A percentile compares a stretch with the other conserved stretches of the same genome.
phyloP scores from a whole-genome alignment of 2,113 vertebrate species.

The Thalassarche chlororhynchos region DNA sequence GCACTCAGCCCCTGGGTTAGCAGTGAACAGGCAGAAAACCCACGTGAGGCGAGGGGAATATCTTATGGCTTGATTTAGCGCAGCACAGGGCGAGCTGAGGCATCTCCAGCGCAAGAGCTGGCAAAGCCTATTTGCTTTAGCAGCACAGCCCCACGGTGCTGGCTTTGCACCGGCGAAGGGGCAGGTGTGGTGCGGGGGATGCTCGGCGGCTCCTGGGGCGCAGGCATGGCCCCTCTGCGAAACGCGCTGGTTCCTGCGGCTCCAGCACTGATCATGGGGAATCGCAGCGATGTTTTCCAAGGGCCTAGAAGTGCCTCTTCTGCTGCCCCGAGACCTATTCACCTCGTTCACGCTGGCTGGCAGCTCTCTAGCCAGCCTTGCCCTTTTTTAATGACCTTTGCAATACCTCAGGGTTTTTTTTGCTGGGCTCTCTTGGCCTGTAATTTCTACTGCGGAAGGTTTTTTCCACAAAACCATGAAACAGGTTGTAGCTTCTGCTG shows the following conservation, averaged over 20 bases:
- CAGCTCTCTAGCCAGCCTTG: not conserved
- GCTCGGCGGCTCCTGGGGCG: not conserved
- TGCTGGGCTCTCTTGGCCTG: not conserved
- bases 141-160: too few species aligned
- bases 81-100: not conserved
- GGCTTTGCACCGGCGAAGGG: too few species aligned
- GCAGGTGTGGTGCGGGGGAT: too few species aligned
- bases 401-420: too few species aligned
- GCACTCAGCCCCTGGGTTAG: not conserved
- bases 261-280: not conserved
- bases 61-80: too few species aligned
- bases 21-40: not conserved
- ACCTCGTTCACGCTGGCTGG: fast-evolving
- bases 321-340: not conserved
- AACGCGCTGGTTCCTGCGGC: not conserved
- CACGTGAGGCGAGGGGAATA: not conserved
- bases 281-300: fast-evolving
- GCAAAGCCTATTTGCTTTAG: fast-evolving
- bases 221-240: not conserved
- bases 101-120: not conserved
- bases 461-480: not conserved
- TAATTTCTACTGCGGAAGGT: not conserved
- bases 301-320: not conserved
- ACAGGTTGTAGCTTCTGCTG: not conserved
- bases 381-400: too few species aligned